Evolutionary conservation across 2,888 invertebrate genomes (phyloP).

Genomic region (Rotaria magnacalcarata): DNA sequence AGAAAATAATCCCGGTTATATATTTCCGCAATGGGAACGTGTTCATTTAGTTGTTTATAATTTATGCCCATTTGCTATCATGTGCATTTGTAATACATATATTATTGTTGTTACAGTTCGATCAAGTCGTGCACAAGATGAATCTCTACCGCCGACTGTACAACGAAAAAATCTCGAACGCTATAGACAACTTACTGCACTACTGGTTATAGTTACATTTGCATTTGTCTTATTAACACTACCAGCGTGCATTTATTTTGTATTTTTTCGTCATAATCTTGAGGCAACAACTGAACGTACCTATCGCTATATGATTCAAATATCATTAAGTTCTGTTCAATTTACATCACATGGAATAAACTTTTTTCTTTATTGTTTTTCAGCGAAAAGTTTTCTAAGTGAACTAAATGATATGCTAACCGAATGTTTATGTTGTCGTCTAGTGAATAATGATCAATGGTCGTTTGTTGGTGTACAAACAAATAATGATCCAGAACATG

Average conservation of each 20-base stretch:
- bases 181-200: conserved; percentile 32
- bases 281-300: neutral
- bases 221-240: conserved; percentile 43
- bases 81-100: conserved; percentile 43
- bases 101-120: conserved; percentile 34
- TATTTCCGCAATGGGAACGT: conserved; percentile 45
- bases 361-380: conserved; percentile 46
- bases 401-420: conserved; percentile 36
- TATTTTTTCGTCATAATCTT: conserved; percentile 42
- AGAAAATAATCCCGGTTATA: conserved; percentile 34
- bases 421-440: neutral
- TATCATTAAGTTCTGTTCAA: conserved; percentile 39
- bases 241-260: conserved; percentile 43
- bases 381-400: conserved; percentile 40
- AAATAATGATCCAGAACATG: neutral
- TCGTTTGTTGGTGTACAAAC: neutral
- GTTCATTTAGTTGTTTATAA: conserved; percentile 45
- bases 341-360: conserved; percentile 45
- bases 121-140: neutral
- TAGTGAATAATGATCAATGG: neutral
- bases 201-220: conserved; percentile 43
- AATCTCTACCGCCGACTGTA: neutral
- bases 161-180: neutral
- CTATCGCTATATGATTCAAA: conserved; percentile 37
- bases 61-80: conserved; percentile 43